Evolutionary conservation across 2,888 invertebrate species (phyloP).

Genomic region (Uropetala carovei): DNA sequence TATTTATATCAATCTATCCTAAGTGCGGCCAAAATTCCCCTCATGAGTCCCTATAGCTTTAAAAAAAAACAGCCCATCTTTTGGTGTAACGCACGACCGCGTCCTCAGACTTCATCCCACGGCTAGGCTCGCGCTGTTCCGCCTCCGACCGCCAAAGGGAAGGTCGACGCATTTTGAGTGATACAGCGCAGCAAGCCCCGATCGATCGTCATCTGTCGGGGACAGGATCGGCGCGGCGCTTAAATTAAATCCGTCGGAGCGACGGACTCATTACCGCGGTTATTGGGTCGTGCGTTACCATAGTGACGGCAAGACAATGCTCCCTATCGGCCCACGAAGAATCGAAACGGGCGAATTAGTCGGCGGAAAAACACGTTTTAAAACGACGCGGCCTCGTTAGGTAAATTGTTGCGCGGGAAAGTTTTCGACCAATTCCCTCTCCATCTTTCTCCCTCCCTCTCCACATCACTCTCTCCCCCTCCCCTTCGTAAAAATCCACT

Average conservation of each 20-base stretch:
- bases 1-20: too few species aligned
- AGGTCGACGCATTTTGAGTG: slow-evolving; percentile 20
- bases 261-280: background rate
- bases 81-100: background rate
- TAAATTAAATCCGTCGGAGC: slow-evolving; percentile 9
- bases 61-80: too few species aligned
- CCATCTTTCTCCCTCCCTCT: background rate
- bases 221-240: background rate
- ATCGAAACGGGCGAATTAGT: background rate
- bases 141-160: background rate
- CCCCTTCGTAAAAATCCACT: slow-evolving; percentile 36
- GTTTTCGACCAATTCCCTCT: background rate
- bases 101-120: background rate
- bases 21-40: too few species aligned
- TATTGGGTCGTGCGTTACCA: slow-evolving; percentile 17
- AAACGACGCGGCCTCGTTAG: background rate
- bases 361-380: background rate
- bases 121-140: background rate
- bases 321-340: background rate
- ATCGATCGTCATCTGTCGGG: slow-evolving; percentile 11
- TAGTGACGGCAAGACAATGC: slow-evolving; percentile 20
- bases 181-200: background rate
- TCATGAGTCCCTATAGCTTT: too few species aligned
- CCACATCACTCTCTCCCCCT: background rate
- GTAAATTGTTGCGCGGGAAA: background rate